Evolutionary conservation across 2,113 vertebrate species (phyloP).

Genomic region (Psittacus erithacus): DNA sequence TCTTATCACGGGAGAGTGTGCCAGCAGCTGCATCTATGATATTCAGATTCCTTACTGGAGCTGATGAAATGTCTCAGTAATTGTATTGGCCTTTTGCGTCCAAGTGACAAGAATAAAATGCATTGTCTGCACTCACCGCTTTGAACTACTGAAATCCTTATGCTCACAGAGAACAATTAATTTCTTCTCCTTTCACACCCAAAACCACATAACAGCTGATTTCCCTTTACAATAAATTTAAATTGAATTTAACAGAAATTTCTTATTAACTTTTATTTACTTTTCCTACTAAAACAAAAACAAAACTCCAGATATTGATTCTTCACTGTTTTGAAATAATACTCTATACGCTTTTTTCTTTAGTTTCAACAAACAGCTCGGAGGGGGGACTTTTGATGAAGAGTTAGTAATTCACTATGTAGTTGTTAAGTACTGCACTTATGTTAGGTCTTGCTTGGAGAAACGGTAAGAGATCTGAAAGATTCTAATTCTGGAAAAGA

Average conservation of each 20-base stretch:
- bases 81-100: neutral
- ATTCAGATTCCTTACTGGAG: slow-evolving; percentile 17
- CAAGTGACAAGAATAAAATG: slow-evolving; percentile 43
- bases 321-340: neutral
- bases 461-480: neutral
- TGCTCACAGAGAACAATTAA: neutral
- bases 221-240: neutral
- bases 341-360: neutral
- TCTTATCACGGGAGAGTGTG: slow-evolving; percentile 9
- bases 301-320: neutral
- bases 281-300: neutral
- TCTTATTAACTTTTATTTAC: neutral
- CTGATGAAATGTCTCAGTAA: slow-evolving; percentile 39
- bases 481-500: neutral
- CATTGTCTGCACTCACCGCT: neutral
- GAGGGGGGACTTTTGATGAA: neutral
- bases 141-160: neutral
- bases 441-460: neutral
- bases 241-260: neutral
- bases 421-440: neutral
- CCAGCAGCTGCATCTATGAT: slow-evolving; percentile 11
- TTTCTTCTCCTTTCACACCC: neutral
- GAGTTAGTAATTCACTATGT: neutral
- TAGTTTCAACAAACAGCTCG: neutral
- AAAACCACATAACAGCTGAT: neutral